Evolutionary conservation across 2,797 vertebrate species (phyloP).

Genomic region (Craterocephalus amniculus): DNA sequence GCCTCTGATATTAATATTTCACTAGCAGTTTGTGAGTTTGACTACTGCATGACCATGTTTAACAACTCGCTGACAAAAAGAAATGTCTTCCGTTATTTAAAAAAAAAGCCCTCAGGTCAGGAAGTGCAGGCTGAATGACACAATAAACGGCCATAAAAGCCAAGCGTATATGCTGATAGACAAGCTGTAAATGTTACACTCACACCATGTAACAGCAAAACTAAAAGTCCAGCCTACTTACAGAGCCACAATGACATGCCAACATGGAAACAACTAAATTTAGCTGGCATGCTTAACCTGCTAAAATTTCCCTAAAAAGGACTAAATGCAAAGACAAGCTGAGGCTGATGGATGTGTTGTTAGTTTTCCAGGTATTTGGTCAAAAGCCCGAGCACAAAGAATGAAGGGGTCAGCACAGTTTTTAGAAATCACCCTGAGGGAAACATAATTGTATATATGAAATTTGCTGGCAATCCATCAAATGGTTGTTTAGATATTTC

Average conservation of each 20-base stretch:
- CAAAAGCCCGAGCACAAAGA: conserved; percentile 2
- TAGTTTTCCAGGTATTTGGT: conserved; percentile 7
- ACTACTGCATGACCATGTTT: conserved; percentile 41
- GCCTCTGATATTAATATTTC: conserved; percentile 37
- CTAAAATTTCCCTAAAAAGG: conserved; percentile 2
- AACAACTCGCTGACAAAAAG: conserved; percentile 40
- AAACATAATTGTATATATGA: conserved; percentile 22
- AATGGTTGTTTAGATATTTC: conserved; percentile 29
- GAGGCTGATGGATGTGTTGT: conserved; percentile 10
- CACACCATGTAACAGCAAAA: neutral
- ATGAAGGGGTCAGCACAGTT: conserved; percentile 22
- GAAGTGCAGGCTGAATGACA: conserved; percentile 34
- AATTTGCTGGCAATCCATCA: conserved; percentile 27
- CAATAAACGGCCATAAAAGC: conserved; percentile 41
- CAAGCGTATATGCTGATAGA: conserved; percentile 24
- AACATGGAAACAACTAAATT: neutral
- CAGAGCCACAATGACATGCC: neutral
- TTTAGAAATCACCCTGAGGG: conserved; percentile 33
- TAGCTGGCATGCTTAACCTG: neutral
- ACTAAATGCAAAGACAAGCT: conserved; percentile 1
- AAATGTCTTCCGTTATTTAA: conserved; percentile 36
- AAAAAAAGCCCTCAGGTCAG: conserved; percentile 19
- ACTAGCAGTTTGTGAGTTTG: conserved; percentile 8
- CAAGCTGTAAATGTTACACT: conserved; percentile 42
- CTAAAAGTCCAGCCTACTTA: neutral